A percentile compares a stretch with the other conserved stretches of the same genome.
Evolutionary conservation across 2,113 vertebrate genomes (phyloP).

Genomic region (Oncorhynchus mykiss): DNA sequence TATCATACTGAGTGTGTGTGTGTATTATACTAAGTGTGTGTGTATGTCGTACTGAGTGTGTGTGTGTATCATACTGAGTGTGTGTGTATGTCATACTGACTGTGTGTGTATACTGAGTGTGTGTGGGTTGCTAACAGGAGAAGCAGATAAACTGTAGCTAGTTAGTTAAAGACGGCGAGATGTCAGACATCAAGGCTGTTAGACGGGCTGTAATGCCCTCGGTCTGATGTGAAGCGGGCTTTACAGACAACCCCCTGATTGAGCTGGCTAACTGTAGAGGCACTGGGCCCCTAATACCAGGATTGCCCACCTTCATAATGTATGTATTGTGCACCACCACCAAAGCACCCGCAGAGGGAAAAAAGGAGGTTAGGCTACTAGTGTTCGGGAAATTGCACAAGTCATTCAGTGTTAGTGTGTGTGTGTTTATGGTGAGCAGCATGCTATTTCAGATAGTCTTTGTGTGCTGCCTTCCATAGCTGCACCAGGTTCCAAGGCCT

Average conservation of each 20-base stretch:
- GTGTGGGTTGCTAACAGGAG: not conserved
- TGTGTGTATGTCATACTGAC: not conserved
- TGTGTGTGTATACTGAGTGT: not conserved
- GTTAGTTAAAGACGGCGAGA: not conserved
- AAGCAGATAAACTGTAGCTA: not conserved
- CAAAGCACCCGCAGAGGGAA: not conserved
- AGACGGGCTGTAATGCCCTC: not conserved
- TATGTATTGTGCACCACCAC: not conserved
- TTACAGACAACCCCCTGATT: not conserved
- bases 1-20: no score
- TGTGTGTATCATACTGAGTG: no score
- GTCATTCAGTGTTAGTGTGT: not conserved
- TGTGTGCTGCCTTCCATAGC: not conserved
- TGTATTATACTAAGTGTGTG: no score
- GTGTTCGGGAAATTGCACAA: not conserved
- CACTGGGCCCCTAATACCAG: not conserved
- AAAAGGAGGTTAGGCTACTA: not conserved
- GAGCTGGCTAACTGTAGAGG: not conserved
- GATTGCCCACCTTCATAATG: not conserved
- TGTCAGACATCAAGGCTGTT: not conserved
- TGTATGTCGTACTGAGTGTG: no score
- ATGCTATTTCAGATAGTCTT: not conserved
- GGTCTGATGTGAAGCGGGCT: not conserved
- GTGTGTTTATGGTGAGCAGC: not conserved
- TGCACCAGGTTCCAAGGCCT: slow-evolving; percentile 18